A percentile compares a stretch with the other conserved stretches of the same genome.
These are phyloP conservation scores for Tetragonula clypearis DNA, from an alignment of 1,140 invertebrate genomes.

Conservation along the genomic window DNA sequence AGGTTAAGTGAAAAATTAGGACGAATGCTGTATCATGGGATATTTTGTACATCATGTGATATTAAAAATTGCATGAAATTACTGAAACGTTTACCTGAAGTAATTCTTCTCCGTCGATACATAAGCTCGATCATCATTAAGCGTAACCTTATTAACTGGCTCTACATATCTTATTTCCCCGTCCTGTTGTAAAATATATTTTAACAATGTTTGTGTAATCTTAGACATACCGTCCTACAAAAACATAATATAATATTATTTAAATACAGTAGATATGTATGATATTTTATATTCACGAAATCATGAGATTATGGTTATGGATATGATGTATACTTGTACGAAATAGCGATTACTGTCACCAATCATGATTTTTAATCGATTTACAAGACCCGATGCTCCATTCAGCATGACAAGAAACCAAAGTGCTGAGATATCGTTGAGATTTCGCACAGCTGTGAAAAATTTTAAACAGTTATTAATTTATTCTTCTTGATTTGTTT, in stretches of 20 bases:
- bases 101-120: conserved; percentile 48
- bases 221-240: conserved; percentile 56
- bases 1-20: too few species aligned
- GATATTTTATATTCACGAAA: too few species aligned
- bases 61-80: not conserved
- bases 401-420: conserved; percentile 67
- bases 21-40: too few species aligned
- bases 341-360: conserved; percentile 59
- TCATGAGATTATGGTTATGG: too few species aligned
- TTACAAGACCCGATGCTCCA: conserved; percentile 64
- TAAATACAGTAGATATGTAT: not conserved
- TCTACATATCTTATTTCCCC: conserved; percentile 56
- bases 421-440: conserved; percentile 63
- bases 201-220: conserved; percentile 50
- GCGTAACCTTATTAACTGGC: conserved; percentile 58
- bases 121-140: conserved; percentile 57
- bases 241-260: not conserved
- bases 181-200: conserved; percentile 38
- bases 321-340: conserved; percentile 51
- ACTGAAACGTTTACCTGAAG: conserved; percentile 54
- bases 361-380: conserved; percentile 59
- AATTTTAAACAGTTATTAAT: not conserved
- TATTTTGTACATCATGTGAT: too few species aligned
- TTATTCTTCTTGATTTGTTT: not conserved
- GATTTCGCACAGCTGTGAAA: conserved; percentile 50